phyloP scores from a whole-genome alignment of 2,797 vertebrate species.

The Hypotaenidia okinawae region DNA sequence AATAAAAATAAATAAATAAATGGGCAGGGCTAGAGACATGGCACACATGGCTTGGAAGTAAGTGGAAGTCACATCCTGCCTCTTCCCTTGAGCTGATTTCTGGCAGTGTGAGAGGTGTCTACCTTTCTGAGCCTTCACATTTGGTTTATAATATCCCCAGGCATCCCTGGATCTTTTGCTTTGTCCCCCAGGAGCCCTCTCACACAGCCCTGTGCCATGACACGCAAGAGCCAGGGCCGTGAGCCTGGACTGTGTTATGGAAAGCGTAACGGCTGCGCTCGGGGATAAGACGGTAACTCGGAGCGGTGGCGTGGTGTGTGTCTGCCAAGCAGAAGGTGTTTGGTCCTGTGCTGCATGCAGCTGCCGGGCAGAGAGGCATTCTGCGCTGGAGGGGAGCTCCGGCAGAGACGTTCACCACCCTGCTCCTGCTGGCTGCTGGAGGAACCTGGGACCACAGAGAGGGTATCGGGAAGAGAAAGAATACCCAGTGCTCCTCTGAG shows the following conservation, averaged over 20 bases:
- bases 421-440: not conserved
- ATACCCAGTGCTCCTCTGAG: not conserved
- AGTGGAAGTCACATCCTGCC: not conserved
- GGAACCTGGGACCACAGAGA: not conserved
- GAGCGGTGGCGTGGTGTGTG: not conserved
- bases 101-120: not conserved
- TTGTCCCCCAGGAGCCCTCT: not conserved
- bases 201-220: too few species aligned
- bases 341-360: not conserved
- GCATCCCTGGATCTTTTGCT: not conserved
- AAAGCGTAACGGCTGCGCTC: not conserved
- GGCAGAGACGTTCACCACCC: not conserved
- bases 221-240: not conserved
- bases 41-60: not conserved
- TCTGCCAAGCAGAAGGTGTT: not conserved
- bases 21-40: not conserved
- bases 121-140: not conserved
- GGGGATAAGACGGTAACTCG: rapidly evolving
- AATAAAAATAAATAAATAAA: not conserved
- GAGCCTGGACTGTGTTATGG: not conserved
- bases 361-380: not conserved
- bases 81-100: not conserved
- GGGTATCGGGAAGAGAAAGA: not conserved
- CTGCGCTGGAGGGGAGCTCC: not conserved
- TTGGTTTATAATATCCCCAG: not conserved